Base-by-base conservation (phyloP, 2,113 vertebrate genomes). In the Stigmatopora argus region DNA sequence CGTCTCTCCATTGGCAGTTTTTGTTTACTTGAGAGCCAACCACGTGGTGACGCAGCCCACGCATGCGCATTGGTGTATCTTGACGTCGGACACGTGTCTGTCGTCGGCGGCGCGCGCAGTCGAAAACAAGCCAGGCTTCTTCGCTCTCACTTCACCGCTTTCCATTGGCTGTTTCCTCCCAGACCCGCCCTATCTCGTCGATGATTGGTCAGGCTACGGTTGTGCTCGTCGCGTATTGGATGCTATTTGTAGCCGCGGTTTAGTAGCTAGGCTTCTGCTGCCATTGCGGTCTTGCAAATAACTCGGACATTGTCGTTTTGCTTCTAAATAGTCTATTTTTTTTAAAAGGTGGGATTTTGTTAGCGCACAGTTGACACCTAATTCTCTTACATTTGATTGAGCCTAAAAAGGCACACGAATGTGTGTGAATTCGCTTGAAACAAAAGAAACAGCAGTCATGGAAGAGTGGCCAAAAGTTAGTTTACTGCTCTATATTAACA, bases 1-100 rank as follows among this genome's bases (percentile, higher is more conserved):
- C 26, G n/a, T 58, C 12, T 44, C 64, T 64, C 57, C 21, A 1
- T 46, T 3, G 5, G 3, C 5, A 0, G 1, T 18, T 60, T 80
- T 85, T 87, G 85, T 88, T 88, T 86, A 85, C 78, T 59, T 88
- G 82, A 77, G 69, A 48, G 69, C 65, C 62, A 13, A 81, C 87
- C 89, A 90, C 86, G 89, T 90, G 89, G 64, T 83, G 55, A 56
- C 72, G 75, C 58, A 65, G 72, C 63, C 58, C 6, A 45, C 77
- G 70, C 85, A 72, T 74, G 86, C 85, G 85, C 79, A 0, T 61
- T 19, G 23, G 15, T 31, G 3, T 19, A 0, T 21, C 5, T 44
- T 59, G 44, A 45, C 45, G 65, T 62, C 66, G 68, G 74, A 79
- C 86, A 86, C 80, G 78, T 74, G 80, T 73, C 67, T 48, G 3